These are phyloP conservation scores for Hartigia nigra DNA, from an alignment of 2,888 invertebrate genomes.

Conservation along the genomic window DNA sequence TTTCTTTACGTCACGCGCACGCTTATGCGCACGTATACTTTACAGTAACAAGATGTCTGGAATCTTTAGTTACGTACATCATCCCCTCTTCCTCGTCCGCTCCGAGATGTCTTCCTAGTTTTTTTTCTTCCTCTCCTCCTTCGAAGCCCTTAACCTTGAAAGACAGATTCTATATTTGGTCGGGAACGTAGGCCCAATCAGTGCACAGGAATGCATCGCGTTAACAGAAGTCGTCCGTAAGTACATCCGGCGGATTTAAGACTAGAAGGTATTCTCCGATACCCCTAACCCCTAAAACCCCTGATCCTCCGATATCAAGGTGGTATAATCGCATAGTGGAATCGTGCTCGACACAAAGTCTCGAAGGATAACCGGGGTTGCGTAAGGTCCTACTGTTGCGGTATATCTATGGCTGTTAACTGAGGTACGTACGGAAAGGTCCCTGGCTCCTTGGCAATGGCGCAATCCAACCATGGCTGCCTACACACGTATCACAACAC, in stretches of 20 bases:
- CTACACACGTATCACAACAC: not conserved
- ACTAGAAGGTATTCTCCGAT: not conserved
- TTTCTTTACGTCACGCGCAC: not conserved
- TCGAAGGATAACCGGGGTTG: not conserved
- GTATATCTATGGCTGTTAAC: not conserved
- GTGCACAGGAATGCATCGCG: not conserved
- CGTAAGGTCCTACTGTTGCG: not conserved
- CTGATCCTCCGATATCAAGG: not conserved
- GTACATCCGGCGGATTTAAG: not conserved
- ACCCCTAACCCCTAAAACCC: too few relatives aligned
- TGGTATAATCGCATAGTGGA: not conserved
- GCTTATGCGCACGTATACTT: not conserved
- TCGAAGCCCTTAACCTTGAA: slow-evolving; percentile 4
- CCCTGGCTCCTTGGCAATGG: not conserved
- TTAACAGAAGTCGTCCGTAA: not conserved
- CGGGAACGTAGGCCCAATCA: not conserved
- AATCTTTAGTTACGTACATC: not conserved
- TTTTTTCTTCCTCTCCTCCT: not conserved
- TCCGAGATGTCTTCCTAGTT: not conserved
- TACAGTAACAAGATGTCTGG: not conserved
- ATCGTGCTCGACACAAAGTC: not conserved
- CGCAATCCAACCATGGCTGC: not conserved
- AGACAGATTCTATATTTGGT: not conserved
- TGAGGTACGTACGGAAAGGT: not conserved
- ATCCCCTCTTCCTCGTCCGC: not conserved